These are phyloP conservation scores for Tiphia femorata DNA, from an alignment of 2,888 invertebrate species.

Conservation along the genomic window DNA sequence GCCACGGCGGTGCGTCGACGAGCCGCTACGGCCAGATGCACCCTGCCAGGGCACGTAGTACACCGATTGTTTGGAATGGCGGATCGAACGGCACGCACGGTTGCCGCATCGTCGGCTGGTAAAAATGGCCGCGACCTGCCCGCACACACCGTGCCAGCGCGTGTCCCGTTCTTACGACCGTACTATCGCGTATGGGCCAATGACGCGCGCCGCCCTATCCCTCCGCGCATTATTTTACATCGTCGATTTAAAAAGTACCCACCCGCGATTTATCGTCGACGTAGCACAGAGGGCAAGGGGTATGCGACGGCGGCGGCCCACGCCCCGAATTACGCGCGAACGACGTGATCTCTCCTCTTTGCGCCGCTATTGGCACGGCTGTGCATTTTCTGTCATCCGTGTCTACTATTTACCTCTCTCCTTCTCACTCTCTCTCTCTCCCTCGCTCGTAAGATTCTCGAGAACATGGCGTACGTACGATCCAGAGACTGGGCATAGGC, in stretches of 20 bases:
- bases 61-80: slow-evolving; percentile 80
- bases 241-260: too few relatives aligned
- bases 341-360: slow-evolving; percentile 38
- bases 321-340: slow-evolving; percentile 59
- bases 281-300: neutral
- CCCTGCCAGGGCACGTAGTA: slow-evolving; percentile 72
- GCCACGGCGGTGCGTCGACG: slow-evolving; percentile 24
- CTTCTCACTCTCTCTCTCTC: neutral
- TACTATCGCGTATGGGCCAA: too few relatives aligned
- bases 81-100: slow-evolving; percentile 75
- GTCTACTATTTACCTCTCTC: slow-evolving; percentile 1
- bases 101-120: slow-evolving; percentile 79
- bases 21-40: slow-evolving; percentile 70
- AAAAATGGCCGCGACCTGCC: slow-evolving; percentile 75
- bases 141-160: slow-evolving; percentile 30
- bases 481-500: slow-evolving; percentile 30
- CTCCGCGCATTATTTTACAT: too few relatives aligned
- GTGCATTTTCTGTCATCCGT: slow-evolving; percentile 12
- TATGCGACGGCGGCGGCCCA: slow-evolving; percentile 31
- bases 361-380: slow-evolving; percentile 31
- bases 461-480: slow-evolving; percentile 51
- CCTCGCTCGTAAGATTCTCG: slow-evolving; percentile 26
- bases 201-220: too few relatives aligned
- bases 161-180: too few relatives aligned
- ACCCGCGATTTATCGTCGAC: neutral